Percentiles rank a stretch among this genome's conserved stretches.
Evolutionary conservation across 2,797 vertebrate genomes (phyloP).

Genomic region (Urocyon cinereoargenteus): DNA sequence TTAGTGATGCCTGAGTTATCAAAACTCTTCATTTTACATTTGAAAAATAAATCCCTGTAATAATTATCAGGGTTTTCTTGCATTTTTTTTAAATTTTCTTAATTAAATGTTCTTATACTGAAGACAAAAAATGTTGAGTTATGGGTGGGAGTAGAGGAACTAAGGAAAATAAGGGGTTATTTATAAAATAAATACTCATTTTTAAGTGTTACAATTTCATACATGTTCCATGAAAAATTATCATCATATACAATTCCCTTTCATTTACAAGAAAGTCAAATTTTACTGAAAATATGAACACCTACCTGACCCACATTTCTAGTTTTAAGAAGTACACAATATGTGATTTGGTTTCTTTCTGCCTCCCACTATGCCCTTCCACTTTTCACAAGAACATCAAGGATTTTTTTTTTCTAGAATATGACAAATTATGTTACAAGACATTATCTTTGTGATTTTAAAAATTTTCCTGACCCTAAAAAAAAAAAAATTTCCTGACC

Average conservation of each 20-base stretch:
- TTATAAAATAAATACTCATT: not conserved
- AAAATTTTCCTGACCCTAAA: not conserved
- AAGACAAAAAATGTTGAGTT: not conserved
- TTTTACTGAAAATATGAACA: not conserved
- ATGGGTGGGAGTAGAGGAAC: not conserved
- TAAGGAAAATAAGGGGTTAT: not conserved
- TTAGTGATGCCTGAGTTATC: not conserved
- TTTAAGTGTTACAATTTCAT: not conserved
- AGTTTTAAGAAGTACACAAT: not conserved
- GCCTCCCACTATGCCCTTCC: not conserved
- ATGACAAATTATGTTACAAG: not conserved
- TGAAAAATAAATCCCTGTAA: not conserved
- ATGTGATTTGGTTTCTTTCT: not conserved
- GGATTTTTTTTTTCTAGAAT: not conserved
- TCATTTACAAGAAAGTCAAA: not conserved
- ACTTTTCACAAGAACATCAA: not conserved
- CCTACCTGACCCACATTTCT: not conserved
- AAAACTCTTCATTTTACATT: not conserved
- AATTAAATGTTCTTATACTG: not conserved
- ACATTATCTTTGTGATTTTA: not conserved
- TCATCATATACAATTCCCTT: not conserved
- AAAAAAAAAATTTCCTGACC: not conserved
- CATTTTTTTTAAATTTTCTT: not conserved
- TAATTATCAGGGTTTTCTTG: not conserved
- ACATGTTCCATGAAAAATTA: not conserved